Conservation (phyloP, 2,113 vertebrate species). For the Bothrops jararaca region DNA sequence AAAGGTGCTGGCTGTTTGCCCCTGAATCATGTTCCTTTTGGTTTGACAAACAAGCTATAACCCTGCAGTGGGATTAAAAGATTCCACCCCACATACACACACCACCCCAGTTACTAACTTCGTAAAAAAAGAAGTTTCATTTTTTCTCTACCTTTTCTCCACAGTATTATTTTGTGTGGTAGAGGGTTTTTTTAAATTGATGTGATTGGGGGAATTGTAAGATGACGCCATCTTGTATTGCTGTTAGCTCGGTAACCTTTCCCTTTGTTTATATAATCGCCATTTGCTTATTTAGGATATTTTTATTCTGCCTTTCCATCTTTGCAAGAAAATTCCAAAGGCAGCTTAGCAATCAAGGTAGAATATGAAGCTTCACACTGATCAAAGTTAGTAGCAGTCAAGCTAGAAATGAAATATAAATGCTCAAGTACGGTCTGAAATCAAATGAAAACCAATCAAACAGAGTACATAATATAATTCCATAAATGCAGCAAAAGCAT, state of each 20-base stretch:
- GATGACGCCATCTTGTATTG: not conserved
- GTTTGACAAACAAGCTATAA: not conserved
- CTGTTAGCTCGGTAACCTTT: not conserved
- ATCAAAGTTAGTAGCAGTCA: not conserved
- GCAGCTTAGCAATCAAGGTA: not conserved
- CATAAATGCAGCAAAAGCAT: not conserved
- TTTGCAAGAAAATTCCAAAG: not conserved
- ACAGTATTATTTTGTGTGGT: not conserved
- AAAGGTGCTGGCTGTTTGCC: not conserved
- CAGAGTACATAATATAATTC: not conserved
- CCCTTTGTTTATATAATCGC: not conserved
- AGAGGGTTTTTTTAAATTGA: not conserved
- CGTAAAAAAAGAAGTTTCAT: not conserved
- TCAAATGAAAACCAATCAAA: not conserved
- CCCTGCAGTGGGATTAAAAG: not conserved
- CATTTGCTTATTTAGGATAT: not conserved
- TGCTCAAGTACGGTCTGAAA: not conserved
- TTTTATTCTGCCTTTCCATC: not conserved
- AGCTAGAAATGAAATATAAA: not conserved
- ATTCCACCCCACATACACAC: rapidly evolving
- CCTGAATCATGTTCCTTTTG: not conserved
- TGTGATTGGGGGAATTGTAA: not conserved
- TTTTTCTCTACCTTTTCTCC: not conserved
- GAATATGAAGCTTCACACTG: not conserved
- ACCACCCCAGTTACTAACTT: not conserved